Evolutionary conservation across 2,797 vertebrate species (phyloP).

Genomic region (Cygnus olor): DNA sequence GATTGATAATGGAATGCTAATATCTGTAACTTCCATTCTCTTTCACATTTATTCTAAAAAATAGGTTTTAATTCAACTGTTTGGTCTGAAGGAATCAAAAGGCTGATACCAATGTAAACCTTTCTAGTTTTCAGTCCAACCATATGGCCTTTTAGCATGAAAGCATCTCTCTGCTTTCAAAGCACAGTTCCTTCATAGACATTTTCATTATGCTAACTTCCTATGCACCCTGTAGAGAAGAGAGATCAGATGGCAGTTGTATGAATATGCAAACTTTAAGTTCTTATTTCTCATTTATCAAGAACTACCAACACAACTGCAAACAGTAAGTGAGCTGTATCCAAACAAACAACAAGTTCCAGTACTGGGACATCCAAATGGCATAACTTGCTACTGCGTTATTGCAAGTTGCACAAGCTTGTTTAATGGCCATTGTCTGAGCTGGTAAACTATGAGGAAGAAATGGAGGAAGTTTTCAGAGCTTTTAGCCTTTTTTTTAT

Average conservation of each 20-base stretch:
- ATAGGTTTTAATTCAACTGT: neutral
- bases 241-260: neutral
- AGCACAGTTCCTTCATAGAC: neutral
- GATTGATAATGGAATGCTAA: neutral
- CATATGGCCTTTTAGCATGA: neutral
- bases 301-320: neutral
- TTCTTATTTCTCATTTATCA: neutral
- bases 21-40: neutral
- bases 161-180: neutral
- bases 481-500: neutral
- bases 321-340: neutral
- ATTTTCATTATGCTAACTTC: neutral
- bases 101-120: neutral
- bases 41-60: neutral
- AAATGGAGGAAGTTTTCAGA: neutral
- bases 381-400: neutral
- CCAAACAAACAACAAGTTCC: neutral
- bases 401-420: neutral
- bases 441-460: neutral
- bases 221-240: neutral
- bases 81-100: neutral
- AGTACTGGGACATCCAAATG: neutral
- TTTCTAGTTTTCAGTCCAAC: neutral
- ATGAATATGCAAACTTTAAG: neutral
- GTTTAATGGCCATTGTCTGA: neutral